Conservation (phyloP, 2,113 vertebrate species). For the Corythoichthys haematopterus region DNA sequence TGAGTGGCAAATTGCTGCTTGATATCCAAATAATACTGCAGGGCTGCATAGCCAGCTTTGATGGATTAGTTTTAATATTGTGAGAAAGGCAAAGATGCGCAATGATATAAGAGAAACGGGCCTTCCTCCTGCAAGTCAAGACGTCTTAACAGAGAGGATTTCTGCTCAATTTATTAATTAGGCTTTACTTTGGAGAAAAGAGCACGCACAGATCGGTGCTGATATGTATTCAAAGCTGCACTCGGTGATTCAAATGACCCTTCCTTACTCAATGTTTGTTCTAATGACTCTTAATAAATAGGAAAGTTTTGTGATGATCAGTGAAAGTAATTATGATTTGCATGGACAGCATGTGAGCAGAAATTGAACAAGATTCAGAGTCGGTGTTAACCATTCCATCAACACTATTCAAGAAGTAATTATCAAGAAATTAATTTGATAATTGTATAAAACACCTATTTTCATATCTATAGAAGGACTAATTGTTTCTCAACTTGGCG, state of each 20-base stretch:
- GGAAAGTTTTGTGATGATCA: not conserved
- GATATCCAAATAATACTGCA: conserved; percentile 61
- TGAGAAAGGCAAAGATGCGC: conserved; percentile 46
- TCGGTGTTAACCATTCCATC: no score
- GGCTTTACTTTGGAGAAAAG: conserved; percentile 20
- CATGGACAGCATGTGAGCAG: not conserved
- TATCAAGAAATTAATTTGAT: no score
- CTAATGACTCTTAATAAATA: not conserved
- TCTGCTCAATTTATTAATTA: not conserved
- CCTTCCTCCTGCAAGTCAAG: conserved; percentile 14
- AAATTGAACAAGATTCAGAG: no score
- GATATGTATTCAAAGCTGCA: not conserved
- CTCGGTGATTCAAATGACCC: not conserved
- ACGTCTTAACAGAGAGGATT: not conserved
- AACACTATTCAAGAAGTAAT: no score
- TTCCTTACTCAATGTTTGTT: not conserved
- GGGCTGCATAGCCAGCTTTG: conserved; percentile 47
- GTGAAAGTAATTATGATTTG: not conserved
- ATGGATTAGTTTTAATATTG: conserved; percentile 75
- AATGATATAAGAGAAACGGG: conserved; percentile 40
- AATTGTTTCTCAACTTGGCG: no score
- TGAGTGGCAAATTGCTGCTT: conserved; percentile 64
- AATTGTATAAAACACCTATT: no score
- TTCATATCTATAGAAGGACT: no score
- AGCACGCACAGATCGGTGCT: not conserved